Conservation (phyloP, 2,888 invertebrate species). For the Pachymerium ferrugineum region DNA sequence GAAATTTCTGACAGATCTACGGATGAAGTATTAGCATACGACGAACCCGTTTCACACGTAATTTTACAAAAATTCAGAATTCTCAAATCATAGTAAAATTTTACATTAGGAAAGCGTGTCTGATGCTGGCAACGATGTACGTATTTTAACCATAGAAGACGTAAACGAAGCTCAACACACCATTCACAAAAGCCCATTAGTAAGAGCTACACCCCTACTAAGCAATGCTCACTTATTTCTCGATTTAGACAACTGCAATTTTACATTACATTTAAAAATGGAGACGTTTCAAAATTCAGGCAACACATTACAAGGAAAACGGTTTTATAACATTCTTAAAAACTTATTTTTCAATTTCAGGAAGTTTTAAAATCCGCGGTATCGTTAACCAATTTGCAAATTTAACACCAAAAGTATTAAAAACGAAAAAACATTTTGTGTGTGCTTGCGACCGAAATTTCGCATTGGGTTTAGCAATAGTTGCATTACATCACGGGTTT, state of each 20-base stretch:
- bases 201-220: neutral
- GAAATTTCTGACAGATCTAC: too few relatives aligned
- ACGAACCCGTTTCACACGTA: too few relatives aligned
- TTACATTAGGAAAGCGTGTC: neutral
- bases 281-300: neutral
- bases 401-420: neutral
- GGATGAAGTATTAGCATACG: too few relatives aligned
- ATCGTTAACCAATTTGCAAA: neutral
- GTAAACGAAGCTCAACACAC: neutral
- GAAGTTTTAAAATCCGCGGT: neutral
- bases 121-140: neutral
- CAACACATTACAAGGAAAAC: neutral
- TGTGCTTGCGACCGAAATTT: neutral
- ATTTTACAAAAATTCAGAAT: too few relatives aligned
- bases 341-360: neutral
- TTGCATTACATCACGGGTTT: neutral
- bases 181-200: neutral
- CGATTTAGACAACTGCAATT: neutral
- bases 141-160: neutral
- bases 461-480: neutral
- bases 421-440: slow-evolving; percentile 16
- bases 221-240: neutral
- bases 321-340: too few relatives aligned
- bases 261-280: neutral
- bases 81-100: too few relatives aligned